Conservation (phyloP, 2,797 vertebrate genomes). For the Esox lucius region DNA sequence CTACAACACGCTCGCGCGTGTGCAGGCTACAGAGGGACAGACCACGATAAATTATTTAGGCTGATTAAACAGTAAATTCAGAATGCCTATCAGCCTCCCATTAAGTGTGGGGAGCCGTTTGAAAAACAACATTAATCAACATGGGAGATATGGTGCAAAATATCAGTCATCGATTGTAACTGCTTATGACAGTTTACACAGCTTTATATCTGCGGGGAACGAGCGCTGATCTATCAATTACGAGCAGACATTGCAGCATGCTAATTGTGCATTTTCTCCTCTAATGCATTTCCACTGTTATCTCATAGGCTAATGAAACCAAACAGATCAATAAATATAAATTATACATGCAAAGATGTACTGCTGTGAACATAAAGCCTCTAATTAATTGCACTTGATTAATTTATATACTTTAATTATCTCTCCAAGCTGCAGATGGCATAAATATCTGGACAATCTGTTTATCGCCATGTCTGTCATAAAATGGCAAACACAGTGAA, state of each 20-base stretch:
- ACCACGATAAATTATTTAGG: conserved; percentile 82
- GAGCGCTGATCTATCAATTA: conserved; percentile 98
- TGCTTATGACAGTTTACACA: conserved; percentile 99
- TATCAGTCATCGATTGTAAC: conserved; percentile 96
- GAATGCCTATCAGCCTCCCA: conserved; percentile 94
- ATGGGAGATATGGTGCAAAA: conserved; percentile 87
- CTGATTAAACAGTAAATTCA: conserved; percentile 99
- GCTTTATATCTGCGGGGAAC: conserved; percentile 96
- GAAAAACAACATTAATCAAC: conserved; percentile 96
- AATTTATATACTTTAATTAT: conserved; percentile 99
- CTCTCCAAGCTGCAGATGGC: conserved; percentile 97
- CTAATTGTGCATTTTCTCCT: conserved; percentile 99
- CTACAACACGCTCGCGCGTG: conserved; percentile 40
- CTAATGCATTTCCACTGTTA: conserved; percentile 99
- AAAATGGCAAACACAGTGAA: conserved; percentile 95
- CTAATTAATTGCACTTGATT: conserved; percentile 99
- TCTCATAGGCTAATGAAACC: conserved; percentile 99
- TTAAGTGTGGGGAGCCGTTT: conserved; percentile 87
- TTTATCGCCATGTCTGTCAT: conserved; percentile 99
- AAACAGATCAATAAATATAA: conserved; percentile 99
- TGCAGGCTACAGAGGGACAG: conserved; percentile 49
- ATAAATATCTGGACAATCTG: conserved; percentile 99
- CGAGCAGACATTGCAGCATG: conserved; percentile 85
- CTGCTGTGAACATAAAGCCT: conserved; percentile 99
- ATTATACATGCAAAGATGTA: conserved; percentile 99